Percentiles rank a stretch among this genome's conserved stretches.
Evolutionary conservation across 1,140 invertebrate genomes (phyloP).

Genomic region (Caligus rogercresseyi): DNA sequence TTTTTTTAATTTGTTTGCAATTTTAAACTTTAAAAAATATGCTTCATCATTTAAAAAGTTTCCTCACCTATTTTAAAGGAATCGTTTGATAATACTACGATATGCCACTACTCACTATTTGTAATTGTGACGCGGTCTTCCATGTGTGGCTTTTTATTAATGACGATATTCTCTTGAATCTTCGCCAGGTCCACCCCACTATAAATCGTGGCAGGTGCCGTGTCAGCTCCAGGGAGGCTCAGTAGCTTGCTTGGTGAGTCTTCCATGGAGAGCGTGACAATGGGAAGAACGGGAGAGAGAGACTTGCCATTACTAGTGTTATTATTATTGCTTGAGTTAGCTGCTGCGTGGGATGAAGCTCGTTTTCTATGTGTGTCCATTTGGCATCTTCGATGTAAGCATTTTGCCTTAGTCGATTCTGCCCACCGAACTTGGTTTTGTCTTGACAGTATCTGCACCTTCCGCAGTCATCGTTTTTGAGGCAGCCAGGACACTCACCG

Average conservation of each 20-base stretch:
- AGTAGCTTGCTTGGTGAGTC: background rate
- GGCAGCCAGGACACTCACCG: slow-evolving; percentile 24
- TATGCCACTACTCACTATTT: background rate
- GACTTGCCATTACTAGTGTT: background rate
- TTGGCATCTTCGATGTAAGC: slow-evolving; percentile 23
- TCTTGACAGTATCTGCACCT: slow-evolving; percentile 24
- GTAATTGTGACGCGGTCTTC: background rate
- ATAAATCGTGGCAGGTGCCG: slow-evolving; percentile 9
- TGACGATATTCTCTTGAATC: background rate
- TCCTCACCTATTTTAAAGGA: too few relatives aligned
- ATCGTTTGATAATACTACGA: background rate
- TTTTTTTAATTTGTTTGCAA: too few relatives aligned
- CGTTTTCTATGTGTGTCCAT: slow-evolving; percentile 16
- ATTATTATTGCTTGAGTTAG: background rate
- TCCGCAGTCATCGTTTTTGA: slow-evolving; percentile 24
- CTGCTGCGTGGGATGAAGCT: background rate
- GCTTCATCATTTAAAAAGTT: too few relatives aligned
- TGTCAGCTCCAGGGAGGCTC: background rate
- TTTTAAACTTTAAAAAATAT: too few relatives aligned
- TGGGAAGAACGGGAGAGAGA: background rate
- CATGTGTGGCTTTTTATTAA: background rate
- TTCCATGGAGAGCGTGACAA: background rate
- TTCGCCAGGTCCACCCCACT: slow-evolving; percentile 18
- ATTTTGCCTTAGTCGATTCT: slow-evolving; percentile 25
- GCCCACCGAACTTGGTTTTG: slow-evolving; percentile 25